Conservation (phyloP, 2,113 vertebrate genomes). For the Rana temporaria region DNA sequence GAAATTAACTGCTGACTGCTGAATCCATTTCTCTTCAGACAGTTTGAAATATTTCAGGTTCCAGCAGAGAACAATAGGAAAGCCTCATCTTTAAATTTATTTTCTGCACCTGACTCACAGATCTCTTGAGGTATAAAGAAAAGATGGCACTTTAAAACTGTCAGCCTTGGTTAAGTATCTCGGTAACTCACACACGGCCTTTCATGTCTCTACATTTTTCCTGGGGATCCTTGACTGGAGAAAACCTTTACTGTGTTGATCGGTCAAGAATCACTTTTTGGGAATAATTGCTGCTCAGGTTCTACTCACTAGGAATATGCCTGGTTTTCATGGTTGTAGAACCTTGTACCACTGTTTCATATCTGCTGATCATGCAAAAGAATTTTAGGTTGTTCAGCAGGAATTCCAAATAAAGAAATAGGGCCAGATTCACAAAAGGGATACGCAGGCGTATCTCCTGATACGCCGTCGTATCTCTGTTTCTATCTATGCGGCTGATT, state of each 20-base stretch:
- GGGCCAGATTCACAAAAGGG: too few relatives aligned
- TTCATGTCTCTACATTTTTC: constrained; percentile 18
- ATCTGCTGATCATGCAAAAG: neutral
- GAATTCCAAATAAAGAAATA: neutral
- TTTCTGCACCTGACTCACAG: constrained; percentile 4
- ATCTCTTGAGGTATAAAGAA: constrained; percentile 46
- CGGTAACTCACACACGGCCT: constrained; percentile 36
- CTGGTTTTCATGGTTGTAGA: neutral
- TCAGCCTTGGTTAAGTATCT: constrained; percentile 48
- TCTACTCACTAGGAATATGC: neutral
- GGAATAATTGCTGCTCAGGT: neutral
- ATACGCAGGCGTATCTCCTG: too few relatives aligned
- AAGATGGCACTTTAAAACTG: constrained; percentile 51
- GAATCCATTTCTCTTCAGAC: neutral
- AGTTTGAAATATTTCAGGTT: constrained; percentile 29
- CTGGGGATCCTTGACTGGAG: neutral
- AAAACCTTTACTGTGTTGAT: constrained; percentile 14
- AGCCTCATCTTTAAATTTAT: constrained; percentile 27
- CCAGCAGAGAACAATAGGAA: constrained; percentile 32
- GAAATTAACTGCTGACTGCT: constrained; percentile 4
- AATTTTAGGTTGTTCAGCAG: neutral
- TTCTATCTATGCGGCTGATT: too few relatives aligned
- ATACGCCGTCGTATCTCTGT: too few relatives aligned
- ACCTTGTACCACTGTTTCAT: neutral
- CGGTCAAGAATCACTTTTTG: neutral